Conservation (phyloP, 2,888 invertebrate species). For the Epistrophe eligans region DNA sequence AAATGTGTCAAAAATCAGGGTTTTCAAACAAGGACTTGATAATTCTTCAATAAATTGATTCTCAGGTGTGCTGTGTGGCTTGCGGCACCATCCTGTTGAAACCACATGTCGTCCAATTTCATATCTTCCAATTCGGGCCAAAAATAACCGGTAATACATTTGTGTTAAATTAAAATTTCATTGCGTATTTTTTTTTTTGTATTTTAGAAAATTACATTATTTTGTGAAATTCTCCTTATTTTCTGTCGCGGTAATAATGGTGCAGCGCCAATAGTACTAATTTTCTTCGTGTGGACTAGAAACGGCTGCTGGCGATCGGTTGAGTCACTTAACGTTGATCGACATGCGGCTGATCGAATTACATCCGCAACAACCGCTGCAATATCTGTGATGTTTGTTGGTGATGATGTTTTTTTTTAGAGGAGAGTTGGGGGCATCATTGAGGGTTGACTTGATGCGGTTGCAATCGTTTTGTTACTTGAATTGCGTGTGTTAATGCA, state of each 20-base stretch:
- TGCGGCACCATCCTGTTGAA: too few species aligned
- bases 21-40: too few species aligned
- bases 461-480: slow-evolving; percentile 62
- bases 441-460: slow-evolving; percentile 34
- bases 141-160: too few species aligned
- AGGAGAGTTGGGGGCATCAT: neutral
- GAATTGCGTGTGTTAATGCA: slow-evolving; percentile 53
- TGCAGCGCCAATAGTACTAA: slow-evolving; percentile 4
- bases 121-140: too few species aligned
- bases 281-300: slow-evolving; percentile 60
- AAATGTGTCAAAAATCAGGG: too few species aligned
- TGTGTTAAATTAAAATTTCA: neutral
- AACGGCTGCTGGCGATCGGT: slow-evolving; percentile 61
- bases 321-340: slow-evolving; percentile 72
- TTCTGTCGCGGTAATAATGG: neutral
- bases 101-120: too few species aligned
- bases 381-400: slow-evolving; percentile 6
- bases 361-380: slow-evolving; percentile 66
- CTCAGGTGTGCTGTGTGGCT: too few species aligned
- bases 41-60: too few species aligned
- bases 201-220: neutral
- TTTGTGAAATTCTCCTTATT: slow-evolving; percentile 10
- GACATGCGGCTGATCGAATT: slow-evolving; percentile 75
- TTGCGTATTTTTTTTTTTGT: neutral
- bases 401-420: slow-evolving; percentile 1